phyloP scores from a whole-genome alignment of 2,888 invertebrate species.

The Leptura quadrifasciata region DNA sequence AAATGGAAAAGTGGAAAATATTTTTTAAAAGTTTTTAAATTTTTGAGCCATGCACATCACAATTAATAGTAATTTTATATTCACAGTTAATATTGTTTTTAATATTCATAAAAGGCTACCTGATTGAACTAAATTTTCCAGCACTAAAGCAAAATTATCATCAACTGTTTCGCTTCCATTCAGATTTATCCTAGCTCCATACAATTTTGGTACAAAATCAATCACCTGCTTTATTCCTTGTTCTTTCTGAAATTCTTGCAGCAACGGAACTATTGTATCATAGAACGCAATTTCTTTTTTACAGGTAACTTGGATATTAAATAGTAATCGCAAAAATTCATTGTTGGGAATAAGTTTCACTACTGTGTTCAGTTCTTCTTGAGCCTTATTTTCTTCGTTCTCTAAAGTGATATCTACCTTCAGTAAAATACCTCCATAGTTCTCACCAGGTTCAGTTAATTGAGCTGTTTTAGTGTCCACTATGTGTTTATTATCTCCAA shows the following conservation, averaged over 20 bases:
- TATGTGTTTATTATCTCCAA: constrained; percentile 38
- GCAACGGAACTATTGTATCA: constrained; percentile 71
- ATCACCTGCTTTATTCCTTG: constrained; percentile 69
- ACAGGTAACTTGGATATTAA: constrained; percentile 75
- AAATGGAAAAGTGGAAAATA: no score
- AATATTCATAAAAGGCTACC: background rate
- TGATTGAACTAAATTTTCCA: constrained; percentile 73
- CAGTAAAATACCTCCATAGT: constrained; percentile 77
- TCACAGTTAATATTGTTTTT: no score
- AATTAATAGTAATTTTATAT: no score
- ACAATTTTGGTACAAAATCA: constrained; percentile 68
- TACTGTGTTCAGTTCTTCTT: constrained; percentile 71
- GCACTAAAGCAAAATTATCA: constrained; percentile 74
- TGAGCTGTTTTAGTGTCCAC: constrained; percentile 61
- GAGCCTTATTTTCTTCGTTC: constrained; percentile 18
- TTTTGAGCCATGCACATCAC: no score
- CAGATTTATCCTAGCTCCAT: constrained; percentile 61
- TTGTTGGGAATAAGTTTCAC: constrained; percentile 77
- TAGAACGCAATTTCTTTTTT: constrained; percentile 76
- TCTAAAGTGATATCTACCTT: constrained; percentile 60
- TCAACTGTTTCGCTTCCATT: constrained; percentile 69
- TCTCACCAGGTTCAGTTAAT: constrained; percentile 76
- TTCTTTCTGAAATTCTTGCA: constrained; percentile 73
- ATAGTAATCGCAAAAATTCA: constrained; percentile 73
- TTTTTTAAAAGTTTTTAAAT: no score